Evolutionary conservation across 2,113 vertebrate genomes (phyloP).

Genomic region (Silurus asotus): DNA sequence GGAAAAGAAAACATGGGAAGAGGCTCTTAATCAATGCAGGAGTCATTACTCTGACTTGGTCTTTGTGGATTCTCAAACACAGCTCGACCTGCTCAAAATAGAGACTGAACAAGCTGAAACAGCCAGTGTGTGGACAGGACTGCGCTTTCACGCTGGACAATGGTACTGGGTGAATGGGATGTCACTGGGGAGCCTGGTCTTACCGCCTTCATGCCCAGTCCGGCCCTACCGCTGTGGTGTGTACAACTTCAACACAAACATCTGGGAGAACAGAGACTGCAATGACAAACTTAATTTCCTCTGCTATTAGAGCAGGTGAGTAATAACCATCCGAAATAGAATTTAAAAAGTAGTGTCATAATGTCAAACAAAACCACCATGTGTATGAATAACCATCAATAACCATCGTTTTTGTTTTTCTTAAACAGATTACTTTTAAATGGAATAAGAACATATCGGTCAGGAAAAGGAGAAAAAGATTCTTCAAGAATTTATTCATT

Average conservation of each 20-base stretch:
- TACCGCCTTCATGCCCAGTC: constrained; percentile 41
- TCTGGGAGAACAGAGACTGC: constrained; percentile 26
- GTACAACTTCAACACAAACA: neutral
- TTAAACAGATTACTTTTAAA: neutral
- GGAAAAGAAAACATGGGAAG: constrained; percentile 33
- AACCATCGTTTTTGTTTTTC: neutral
- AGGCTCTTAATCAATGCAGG: constrained; percentile 26
- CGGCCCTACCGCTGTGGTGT: constrained; percentile 49
- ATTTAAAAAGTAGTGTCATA: neutral
- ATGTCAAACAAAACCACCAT: too few relatives aligned
- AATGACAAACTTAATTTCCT: neutral
- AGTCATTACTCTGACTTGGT: constrained; percentile 18
- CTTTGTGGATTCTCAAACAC: neutral
- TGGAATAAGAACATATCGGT: neutral
- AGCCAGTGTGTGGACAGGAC: constrained; percentile 30
- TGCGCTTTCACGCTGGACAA: constrained; percentile 23
- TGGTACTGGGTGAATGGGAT: constrained; percentile 35
- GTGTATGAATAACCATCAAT: too few relatives aligned
- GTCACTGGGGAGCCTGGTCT: fast-evolving
- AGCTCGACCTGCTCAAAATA: neutral
- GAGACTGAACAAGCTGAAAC: neutral
- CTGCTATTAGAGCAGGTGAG: constrained; percentile 11
- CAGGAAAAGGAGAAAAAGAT: neutral
- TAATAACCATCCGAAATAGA: neutral
- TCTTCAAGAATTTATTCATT: neutral